Evolutionary conservation across 2,113 vertebrate species (phyloP).

Genomic region (Poicephalus meyeri): DNA sequence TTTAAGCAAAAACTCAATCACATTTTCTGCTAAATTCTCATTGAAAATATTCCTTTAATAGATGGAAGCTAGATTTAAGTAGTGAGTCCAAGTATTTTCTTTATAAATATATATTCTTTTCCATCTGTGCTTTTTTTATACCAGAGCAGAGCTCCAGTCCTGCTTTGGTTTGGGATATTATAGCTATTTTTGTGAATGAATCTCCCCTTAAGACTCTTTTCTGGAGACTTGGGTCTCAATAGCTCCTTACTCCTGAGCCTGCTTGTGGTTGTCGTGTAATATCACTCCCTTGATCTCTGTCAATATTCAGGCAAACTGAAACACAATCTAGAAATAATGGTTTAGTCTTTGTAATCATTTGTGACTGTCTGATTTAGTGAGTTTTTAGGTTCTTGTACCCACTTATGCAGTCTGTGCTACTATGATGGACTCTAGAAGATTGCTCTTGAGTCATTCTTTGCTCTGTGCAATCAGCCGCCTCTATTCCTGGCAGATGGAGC

Average conservation of each 20-base stretch:
- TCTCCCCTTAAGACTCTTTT: not conserved
- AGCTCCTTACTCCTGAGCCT: not conserved
- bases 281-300: not conserved
- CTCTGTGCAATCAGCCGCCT: not conserved
- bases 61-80: not conserved
- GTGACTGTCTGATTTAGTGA: not conserved
- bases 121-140: not conserved
- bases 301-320: not conserved
- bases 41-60: not conserved
- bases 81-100: not conserved
- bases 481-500: not conserved
- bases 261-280: no score
- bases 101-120: not conserved
- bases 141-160: not conserved
- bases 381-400: not conserved
- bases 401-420: not conserved
- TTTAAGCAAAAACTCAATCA: not conserved
- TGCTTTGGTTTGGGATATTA: not conserved
- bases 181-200: not conserved
- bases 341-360: not conserved
- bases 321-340: not conserved
- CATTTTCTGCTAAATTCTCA: not conserved
- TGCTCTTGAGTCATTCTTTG: not conserved
- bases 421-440: not conserved
- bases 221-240: not conserved